phyloP scores from a whole-genome alignment of 2,888 invertebrate species.

The Junonia oenone region DNA sequence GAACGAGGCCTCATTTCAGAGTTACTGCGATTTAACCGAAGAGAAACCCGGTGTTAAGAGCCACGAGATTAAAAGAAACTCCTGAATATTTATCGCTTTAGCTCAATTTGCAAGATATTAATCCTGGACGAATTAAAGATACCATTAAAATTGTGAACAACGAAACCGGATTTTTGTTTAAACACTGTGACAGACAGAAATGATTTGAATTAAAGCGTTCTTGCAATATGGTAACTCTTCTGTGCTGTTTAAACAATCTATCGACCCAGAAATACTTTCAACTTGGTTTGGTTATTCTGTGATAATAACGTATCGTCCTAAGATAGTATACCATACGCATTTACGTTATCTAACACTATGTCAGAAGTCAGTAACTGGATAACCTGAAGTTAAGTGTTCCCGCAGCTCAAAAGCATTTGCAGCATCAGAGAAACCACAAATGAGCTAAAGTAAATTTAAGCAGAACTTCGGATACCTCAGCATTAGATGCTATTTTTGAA shows the following conservation, averaged over 20 bases:
- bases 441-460: too few relatives aligned
- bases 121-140: conserved; percentile 35
- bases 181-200: background rate
- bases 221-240: background rate
- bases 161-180: background rate
- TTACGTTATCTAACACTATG: too few relatives aligned
- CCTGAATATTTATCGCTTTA: conserved; percentile 43
- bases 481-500: too few relatives aligned
- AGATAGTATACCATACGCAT: too few relatives aligned
- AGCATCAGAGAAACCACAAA: too few relatives aligned
- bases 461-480: too few relatives aligned
- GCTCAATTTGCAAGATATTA: conserved; percentile 45
- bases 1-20: conserved; percentile 15
- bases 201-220: background rate
- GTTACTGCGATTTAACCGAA: conserved; percentile 25
- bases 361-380: too few relatives aligned
- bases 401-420: too few relatives aligned
- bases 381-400: too few relatives aligned
- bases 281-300: too few relatives aligned
- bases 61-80: conserved; percentile 33
- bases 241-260: background rate
- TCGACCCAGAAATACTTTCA: too few relatives aligned
- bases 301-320: too few relatives aligned
- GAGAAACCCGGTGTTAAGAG: conserved; percentile 32
- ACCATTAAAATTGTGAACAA: conserved; percentile 25